These are phyloP conservation scores for Arenaria interpres DNA, from an alignment of 2,113 vertebrate genomes.

Conservation along the genomic window DNA sequence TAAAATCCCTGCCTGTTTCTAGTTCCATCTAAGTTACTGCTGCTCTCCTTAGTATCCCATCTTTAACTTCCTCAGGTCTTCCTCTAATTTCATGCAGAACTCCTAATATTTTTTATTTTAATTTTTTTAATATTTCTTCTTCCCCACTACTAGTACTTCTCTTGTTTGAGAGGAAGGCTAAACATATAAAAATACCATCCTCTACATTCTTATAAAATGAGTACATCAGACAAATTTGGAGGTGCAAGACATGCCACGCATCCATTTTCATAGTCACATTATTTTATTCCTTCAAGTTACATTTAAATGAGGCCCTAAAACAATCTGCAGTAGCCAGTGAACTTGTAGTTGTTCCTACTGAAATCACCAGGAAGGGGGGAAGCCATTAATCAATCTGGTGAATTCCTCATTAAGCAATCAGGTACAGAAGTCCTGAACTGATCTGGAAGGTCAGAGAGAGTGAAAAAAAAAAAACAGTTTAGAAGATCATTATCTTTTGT, in stretches of 20 bases:
- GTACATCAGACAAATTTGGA: background rate
- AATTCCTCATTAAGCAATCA: background rate
- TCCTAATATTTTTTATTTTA: background rate
- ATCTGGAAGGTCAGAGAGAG: background rate
- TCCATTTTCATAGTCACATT: background rate
- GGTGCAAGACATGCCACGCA: background rate
- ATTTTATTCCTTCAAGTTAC: background rate
- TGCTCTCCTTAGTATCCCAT: background rate
- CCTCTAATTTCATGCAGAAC: background rate
- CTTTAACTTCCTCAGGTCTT: background rate
- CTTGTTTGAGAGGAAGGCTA: background rate
- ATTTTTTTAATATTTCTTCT: background rate
- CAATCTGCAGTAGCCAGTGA: background rate
- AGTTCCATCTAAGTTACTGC: background rate
- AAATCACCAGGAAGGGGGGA: background rate
- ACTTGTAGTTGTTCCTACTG: background rate
- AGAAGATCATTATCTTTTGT: background rate
- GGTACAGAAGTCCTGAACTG: background rate
- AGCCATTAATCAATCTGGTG: background rate
- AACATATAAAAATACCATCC: background rate
- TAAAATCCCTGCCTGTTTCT: background rate
- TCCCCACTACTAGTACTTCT: background rate
- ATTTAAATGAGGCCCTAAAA: background rate
- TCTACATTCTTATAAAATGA: background rate
- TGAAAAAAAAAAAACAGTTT: background rate